Base-by-base conservation (phyloP, 2,797 vertebrate genomes). In the Amblyraja radiata region DNA sequence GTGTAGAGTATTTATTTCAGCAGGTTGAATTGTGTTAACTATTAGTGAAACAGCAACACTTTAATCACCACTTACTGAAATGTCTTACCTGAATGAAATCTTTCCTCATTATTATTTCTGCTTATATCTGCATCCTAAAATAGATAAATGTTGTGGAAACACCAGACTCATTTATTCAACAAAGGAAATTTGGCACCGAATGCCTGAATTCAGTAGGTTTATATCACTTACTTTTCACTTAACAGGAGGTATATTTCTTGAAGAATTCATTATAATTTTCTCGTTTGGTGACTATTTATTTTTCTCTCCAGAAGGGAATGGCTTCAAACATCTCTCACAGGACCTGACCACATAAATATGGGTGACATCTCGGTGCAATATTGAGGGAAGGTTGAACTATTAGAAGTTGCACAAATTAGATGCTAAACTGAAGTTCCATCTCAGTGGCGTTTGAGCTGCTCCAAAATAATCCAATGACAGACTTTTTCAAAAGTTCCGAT, bases 121-220 rank as follows among this genome's bases (percentile, higher is more conserved):
- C 63, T 8, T 88, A 68, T 88, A 68, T 2, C n/a, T 16, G 14
- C n/a, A 88, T 16, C 61, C 88, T 36, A 88, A 88, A 46, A 68
- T 68, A 68, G 61, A 68, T 88, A 88, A 36, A 88, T 68, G 83
- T 86, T 86, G 61, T 68, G n/a, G n/a, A 68, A 88, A 88, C n/a
- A 32, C 14, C 2, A 21, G 16, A 68, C 46, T 21, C 36, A 68
- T 88, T 68, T 88, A 88, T 88, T 18, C 84, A 88, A 88, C 84
- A 88, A 63, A 88, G 61, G 84, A 63, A 88, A 23, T 65, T 8
- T 32, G 32, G 21, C 32, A 88, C 16, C 18, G 0, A 88, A 68
- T 16, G 36, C 61, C n/a, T 32, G 16, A 68, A 32, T 88, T 88
- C 36, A 68, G 36, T 65, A n/a, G 84, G 36, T 36, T 68, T 88